phyloP scores from a whole-genome alignment of 2,113 vertebrate genomes.

The Ailuropoda melanoleuca region DNA sequence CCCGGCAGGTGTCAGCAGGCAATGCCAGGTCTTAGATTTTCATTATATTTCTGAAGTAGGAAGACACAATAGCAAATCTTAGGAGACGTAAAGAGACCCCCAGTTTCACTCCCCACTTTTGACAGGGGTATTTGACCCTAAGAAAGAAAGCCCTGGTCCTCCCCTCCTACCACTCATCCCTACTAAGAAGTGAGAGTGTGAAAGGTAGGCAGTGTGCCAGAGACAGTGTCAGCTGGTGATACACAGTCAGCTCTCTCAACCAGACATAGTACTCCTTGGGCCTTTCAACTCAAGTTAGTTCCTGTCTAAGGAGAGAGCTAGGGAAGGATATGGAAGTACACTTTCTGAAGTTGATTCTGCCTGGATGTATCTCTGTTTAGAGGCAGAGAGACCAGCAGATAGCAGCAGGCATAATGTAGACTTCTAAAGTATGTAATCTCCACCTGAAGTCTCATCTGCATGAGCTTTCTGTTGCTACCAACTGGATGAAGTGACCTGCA shows the following conservation, averaged over 20 bases:
- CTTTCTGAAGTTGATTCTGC: neutral
- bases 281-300: neutral
- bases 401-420: fast-evolving
- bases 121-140: neutral
- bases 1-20: neutral
- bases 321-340: neutral
- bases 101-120: neutral
- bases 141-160: neutral
- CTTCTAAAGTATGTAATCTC: neutral
- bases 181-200: neutral
- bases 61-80: neutral
- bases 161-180: neutral
- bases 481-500: neutral
- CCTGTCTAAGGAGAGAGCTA: neutral
- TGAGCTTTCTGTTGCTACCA: neutral
- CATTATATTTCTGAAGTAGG: neutral
- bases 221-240: neutral
- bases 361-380: neutral
- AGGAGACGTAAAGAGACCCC: neutral
- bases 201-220: neutral
- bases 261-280: neutral
- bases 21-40: neutral
- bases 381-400: neutral
- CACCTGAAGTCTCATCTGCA: neutral
- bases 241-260: neutral